Evolutionary conservation across 2,797 vertebrate genomes (phyloP), one percentile per base, ranked within the genome.

Genomic region (Micromesistius poutassou): DNA sequence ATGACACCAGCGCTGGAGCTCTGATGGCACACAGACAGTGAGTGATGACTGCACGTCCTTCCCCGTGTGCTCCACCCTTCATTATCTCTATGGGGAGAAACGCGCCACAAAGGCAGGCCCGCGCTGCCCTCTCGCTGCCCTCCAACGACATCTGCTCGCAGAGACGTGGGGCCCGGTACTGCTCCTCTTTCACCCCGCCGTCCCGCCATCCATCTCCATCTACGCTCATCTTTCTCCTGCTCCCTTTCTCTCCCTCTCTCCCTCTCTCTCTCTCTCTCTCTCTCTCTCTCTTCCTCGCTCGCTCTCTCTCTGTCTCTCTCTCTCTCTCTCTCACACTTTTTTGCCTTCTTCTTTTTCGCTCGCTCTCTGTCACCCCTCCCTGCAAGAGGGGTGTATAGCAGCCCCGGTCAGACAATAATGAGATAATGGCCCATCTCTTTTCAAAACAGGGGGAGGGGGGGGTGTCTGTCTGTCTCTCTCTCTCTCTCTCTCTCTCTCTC

Each of bases 11-110:
- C 92, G 95, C n/a, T 12, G 93, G 90, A 94, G 90, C 93, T 94
- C 94, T 95, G 96, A 96, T 95, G 96, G 95, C 95, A 94, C 95
- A 95, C 95, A 95, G 96, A 95, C 96, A 95, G 91, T 94, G 93
- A 96, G 94, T 95, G 96, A 96, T 94, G 95, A 94, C 93, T 89
- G 94, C 89, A 94, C 94, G 93, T 95, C 94, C 94, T 94, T 95
- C 94, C 94, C 94, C 93, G 84, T 8, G 92, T 88, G 93, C 95
- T 94, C 94, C 95, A 95, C 94, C 96, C 96, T 96, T 96, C 94
- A 94, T 96, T 96, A 96, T 96, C 95, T 95, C 88, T 89, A 94
- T 90, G 91, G 95, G 95, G 91, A 91, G 88, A 88, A 80, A 80
- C 84, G 10, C 77, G 77, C 89, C 90, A 91, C 91, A 72, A 93